Conservation (phyloP, 2,888 invertebrate genomes). For the Drosophila monieri region DNA sequence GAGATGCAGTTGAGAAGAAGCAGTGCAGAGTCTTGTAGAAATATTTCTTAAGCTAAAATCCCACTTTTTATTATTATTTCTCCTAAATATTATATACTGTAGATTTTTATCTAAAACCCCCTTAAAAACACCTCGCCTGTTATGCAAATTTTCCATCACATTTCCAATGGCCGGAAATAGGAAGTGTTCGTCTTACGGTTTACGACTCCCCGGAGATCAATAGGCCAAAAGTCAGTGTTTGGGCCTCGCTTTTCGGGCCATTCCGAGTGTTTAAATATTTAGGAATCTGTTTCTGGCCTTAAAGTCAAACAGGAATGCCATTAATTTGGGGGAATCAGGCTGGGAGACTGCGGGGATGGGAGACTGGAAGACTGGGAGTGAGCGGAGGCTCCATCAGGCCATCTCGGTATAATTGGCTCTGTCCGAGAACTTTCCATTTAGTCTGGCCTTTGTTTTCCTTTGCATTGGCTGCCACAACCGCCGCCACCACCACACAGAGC, state of each 20-base stretch:
- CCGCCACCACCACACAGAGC: not conserved
- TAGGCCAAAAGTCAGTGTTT: not conserved
- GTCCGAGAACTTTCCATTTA: conserved; percentile 30
- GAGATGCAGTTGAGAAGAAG: too few species aligned
- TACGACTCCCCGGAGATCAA: conserved; percentile 27
- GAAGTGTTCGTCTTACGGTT: not conserved
- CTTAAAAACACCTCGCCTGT: not conserved
- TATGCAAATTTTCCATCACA: not conserved
- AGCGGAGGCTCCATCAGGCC: too few species aligned
- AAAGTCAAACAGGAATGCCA: conserved; percentile 11
- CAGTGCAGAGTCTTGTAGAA: too few species aligned
- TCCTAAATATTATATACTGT: too few species aligned
- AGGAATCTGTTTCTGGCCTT: conserved; percentile 4
- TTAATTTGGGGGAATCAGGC: conserved; percentile 16
- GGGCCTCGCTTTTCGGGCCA: not conserved
- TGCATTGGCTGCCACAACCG: not conserved
- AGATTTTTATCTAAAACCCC: too few species aligned
- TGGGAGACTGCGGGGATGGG: too few species aligned
- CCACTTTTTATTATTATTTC: too few species aligned
- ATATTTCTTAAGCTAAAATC: too few species aligned
- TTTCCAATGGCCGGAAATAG: conserved; percentile 8
- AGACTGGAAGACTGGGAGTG: too few species aligned
- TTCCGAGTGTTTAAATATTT: conserved; percentile 14
- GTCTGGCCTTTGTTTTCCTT: conserved; percentile 28
- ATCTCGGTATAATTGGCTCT: conserved; percentile 26